Conservation (phyloP, 2,888 invertebrate genomes). For the Nymphalis urticae region DNA sequence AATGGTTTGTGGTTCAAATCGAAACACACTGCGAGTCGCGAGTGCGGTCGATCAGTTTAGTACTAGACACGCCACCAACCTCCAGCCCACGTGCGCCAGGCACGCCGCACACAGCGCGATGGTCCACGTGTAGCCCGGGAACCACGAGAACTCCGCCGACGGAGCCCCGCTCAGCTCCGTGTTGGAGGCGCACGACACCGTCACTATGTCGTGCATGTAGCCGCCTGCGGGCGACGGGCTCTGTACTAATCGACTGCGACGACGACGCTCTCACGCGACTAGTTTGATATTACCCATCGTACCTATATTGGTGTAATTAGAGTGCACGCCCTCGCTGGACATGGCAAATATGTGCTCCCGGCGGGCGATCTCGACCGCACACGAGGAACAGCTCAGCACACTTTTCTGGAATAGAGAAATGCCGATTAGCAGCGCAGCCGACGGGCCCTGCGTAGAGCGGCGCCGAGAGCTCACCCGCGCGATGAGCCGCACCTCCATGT, state of each 20-base stretch:
- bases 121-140: conserved; percentile 77
- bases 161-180: conserved; percentile 53
- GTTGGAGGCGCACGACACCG: conserved; percentile 55
- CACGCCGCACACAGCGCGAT: conserved; percentile 61
- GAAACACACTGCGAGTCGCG: no score
- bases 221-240: conserved; percentile 54
- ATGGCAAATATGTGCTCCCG: conserved; percentile 66
- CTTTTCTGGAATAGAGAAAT: conserved; percentile 47
- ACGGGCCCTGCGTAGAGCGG: neutral
- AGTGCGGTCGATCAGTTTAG: no score
- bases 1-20: no score
- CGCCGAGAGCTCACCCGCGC: conserved; percentile 43
- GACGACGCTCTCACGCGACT: neutral
- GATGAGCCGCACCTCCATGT: conserved; percentile 62
- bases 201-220: conserved; percentile 74
- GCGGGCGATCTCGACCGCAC: conserved; percentile 57
- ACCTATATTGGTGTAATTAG: conserved; percentile 66
- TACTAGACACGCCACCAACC: conserved; percentile 11
- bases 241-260: no score
- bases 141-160: conserved; percentile 72
- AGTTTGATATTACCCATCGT: conserved; percentile 7
- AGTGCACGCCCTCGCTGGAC: conserved; percentile 72
- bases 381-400: conserved; percentile 61
- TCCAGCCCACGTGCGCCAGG: conserved; percentile 68
- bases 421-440: no score